phyloP scores from a whole-genome alignment of 1,140 invertebrate species.

The Cydia splendana region DNA sequence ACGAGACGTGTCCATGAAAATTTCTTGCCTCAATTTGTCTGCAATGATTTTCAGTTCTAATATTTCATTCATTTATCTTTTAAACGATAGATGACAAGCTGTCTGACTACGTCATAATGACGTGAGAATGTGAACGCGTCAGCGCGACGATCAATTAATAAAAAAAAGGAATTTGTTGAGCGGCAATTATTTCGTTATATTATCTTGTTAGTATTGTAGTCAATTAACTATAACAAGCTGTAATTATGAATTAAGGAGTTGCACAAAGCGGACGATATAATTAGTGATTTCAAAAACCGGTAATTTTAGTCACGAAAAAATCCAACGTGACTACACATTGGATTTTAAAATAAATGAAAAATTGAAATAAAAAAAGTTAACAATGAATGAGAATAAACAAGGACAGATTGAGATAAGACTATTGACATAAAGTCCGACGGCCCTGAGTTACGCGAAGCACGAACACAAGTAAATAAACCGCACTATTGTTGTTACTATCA shows the following conservation, averaged over 20 bases:
- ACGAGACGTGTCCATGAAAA: conserved; percentile 67
- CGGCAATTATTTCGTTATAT: conserved; percentile 13
- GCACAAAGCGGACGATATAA: not conserved
- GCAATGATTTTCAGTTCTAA: conserved; percentile 18
- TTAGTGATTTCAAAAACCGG: conserved; percentile 19
- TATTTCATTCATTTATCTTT: conserved; percentile 8
- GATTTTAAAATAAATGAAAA: not conserved
- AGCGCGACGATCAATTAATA: conserved; percentile 29
- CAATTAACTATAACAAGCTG: not conserved
- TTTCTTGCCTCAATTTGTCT: conserved; percentile 39
- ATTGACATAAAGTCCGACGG: conserved; percentile 20
- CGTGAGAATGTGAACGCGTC: conserved; percentile 34
- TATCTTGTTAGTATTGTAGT: not conserved
- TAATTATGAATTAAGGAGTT: not conserved
- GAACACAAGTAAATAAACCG: conserved; percentile 27
- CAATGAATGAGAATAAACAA: conserved; percentile 12
- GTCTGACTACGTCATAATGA: conserved; percentile 39
- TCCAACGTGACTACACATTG: not conserved
- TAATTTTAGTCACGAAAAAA: not conserved
- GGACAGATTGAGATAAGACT: conserved; percentile 16
- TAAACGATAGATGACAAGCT: conserved; percentile 19
- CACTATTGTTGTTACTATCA: conserved; percentile 26
- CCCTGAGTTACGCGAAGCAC: conserved; percentile 20
- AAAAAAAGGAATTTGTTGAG: conserved; percentile 24
- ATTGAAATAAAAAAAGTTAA: not conserved